phyloP scores from a whole-genome alignment of 2,797 vertebrate species.

The Myotis daubentonii region DNA sequence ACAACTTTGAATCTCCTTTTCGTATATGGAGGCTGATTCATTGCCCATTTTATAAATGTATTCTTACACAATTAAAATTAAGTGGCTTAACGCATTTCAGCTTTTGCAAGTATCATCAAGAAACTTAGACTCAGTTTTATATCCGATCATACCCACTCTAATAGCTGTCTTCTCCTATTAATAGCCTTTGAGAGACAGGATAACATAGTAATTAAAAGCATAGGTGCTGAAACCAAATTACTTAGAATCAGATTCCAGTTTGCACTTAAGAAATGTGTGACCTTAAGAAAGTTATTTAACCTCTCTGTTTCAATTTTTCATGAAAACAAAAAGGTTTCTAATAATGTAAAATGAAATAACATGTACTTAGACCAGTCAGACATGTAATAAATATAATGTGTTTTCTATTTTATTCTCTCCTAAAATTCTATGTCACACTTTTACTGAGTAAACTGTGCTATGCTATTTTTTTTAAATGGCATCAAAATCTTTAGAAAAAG shows the following conservation, averaged over 20 bases:
- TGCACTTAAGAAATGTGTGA: not conserved
- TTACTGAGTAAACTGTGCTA: not conserved
- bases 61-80: conserved; percentile 15
- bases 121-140: not conserved
- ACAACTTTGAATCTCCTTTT: not conserved
- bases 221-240: not conserved
- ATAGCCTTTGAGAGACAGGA: not conserved
- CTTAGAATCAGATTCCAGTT: not conserved
- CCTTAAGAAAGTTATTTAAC: not conserved
- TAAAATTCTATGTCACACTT: not conserved
- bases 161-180: not conserved
- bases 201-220: not conserved
- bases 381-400: not conserved
- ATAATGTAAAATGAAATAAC: conserved; percentile 9
- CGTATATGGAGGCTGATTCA: not conserved
- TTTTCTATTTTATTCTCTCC: not conserved
- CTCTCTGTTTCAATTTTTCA: not conserved
- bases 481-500: conserved; percentile 7
- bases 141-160: not conserved
- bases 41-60: not conserved
- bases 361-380: not conserved
- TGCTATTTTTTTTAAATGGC: not conserved
- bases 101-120: not conserved
- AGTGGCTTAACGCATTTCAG: not conserved
- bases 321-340: not conserved